Percentiles rank a stretch among this genome's conserved stretches.
Conservation (phyloP, 2,888 invertebrate genomes). For the Phrixothrix hirtus region DNA sequence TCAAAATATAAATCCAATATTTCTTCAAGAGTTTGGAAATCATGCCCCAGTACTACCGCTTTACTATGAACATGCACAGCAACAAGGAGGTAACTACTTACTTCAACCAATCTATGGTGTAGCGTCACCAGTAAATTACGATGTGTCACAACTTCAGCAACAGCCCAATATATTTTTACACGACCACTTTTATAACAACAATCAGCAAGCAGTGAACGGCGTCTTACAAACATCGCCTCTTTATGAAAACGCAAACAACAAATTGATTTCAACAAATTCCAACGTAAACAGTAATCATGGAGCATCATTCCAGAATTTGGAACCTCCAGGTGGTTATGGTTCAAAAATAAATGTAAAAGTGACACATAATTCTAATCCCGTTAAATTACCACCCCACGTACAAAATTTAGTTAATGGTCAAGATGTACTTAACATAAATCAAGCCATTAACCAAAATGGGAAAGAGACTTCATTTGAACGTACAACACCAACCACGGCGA, state of each 20-base stretch:
- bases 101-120: too few relatives aligned
- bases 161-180: too few relatives aligned
- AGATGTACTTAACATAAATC: conserved; percentile 67
- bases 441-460: conserved; percentile 48
- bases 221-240: neutral
- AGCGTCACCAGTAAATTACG: too few relatives aligned
- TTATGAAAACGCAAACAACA: conserved; percentile 4
- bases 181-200: too few relatives aligned
- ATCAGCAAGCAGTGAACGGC: neutral
- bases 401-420: conserved; percentile 66
- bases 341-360: conserved; percentile 27
- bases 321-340: conserved; percentile 45
- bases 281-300: neutral
- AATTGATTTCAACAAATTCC: too few relatives aligned
- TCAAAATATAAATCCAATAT: too few relatives aligned
- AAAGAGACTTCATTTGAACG: conserved; percentile 32
- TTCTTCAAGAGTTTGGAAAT: too few relatives aligned
- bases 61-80: too few relatives aligned
- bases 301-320: neutral
- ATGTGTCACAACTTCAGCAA: too few relatives aligned
- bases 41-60: too few relatives aligned
- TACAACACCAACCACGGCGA: conserved; percentile 36
- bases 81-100: too few relatives aligned
- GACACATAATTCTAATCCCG: neutral
- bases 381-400: conserved; percentile 36